Evolutionary conservation across 2,797 vertebrate genomes (phyloP), one percentile per base, ranked within the genome.

Genomic region (Glyptemys insculpta): DNA sequence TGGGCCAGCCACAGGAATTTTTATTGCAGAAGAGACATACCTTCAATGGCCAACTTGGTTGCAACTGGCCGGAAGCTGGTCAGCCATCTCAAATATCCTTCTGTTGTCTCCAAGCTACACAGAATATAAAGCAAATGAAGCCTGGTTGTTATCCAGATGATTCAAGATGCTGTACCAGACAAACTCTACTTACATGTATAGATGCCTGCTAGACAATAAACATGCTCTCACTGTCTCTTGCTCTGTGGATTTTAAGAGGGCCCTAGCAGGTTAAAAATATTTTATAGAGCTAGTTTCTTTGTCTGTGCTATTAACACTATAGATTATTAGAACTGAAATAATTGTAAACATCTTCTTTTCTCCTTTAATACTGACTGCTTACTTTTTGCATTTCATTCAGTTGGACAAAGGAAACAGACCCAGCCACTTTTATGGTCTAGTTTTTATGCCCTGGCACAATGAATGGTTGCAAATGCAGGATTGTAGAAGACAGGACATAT

Each of bases 121-220:
- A 93, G 96, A 91, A 96, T 96, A 96, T 92, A 95, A 97, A 97
- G 96, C 94, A 97, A 97, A 97, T 97, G 96, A 97, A 97, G 96
- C 94, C 96, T 97, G 96, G 96, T 96, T 97, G 95, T 94, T 96
- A 94, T 93, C 96, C 97, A 97, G 97, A 97, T 97, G 97, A 97
- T 97, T 92, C 94, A 53, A 3, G 92, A 97, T 97, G 97, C 96
- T 96, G 90, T 90, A 96, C 97, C 97, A 97, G 96, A 97, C 97
- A 96, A 97, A 97, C 91, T 95, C 92, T 5, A 29, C 96, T 96
- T 96, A 96, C 91, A 97, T 93, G 96, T 97, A 94, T 96, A 97
- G 86, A 95, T 94, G 94, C 91, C 97, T 96, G 95, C 95, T 97
- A 96, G 96, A 97, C 95, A 96, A 96, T 47, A 47, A 47, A 97